Conservation (phyloP, 2,797 vertebrate genomes). For the Pelochelys cantorii region DNA sequence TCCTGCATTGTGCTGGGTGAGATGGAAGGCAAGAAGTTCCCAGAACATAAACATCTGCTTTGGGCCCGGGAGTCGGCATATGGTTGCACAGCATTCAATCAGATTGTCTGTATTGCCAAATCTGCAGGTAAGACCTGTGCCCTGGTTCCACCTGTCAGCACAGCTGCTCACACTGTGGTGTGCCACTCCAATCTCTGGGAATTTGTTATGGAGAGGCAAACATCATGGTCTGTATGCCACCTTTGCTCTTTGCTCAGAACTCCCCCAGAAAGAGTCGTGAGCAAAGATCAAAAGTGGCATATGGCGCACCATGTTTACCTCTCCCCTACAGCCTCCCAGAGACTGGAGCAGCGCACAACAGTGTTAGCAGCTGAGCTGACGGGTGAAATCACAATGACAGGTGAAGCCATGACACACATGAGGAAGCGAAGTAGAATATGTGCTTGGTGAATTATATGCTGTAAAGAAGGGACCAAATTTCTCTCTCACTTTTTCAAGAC, state of each 20-base stretch:
- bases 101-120: background rate
- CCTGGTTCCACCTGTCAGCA: background rate
- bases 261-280: background rate
- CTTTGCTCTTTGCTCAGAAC: background rate
- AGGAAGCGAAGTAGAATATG: background rate
- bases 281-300: background rate
- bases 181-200: background rate
- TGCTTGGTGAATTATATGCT: background rate
- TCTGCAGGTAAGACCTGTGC: background rate
- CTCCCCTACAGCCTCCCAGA: background rate
- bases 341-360: background rate
- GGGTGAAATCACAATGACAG: background rate
- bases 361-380: background rate
- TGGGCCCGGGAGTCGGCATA: background rate
- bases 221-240: background rate
- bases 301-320: background rate
- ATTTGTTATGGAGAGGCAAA: background rate
- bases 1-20: background rate
- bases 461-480: background rate
- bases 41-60: background rate
- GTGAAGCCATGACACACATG: background rate
- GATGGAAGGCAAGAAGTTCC: constrained; percentile 5
- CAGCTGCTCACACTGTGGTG: background rate
- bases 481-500: background rate
- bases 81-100: background rate